A percentile compares a stretch with the other conserved stretches of the same genome.
These are phyloP conservation scores for Gallinago nigripennis DNA, from an alignment of 2,797 vertebrate genomes.

Conservation along the genomic window DNA sequence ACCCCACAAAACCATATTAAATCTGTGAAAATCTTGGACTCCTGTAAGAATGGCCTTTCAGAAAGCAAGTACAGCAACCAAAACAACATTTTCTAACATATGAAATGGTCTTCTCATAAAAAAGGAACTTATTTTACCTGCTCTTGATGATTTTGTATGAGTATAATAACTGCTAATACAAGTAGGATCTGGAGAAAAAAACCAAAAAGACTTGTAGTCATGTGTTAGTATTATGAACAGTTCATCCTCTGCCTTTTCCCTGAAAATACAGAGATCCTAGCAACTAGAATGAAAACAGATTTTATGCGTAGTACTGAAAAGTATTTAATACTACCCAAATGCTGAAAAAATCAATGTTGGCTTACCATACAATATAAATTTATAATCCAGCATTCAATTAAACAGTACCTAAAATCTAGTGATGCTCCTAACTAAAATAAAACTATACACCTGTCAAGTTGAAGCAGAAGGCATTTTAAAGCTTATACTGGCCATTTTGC, in stretches of 20 bases:
- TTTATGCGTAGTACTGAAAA: neutral
- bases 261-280: neutral
- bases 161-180: neutral
- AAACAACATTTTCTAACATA: neutral
- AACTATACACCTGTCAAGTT: neutral
- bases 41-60: neutral
- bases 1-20: neutral
- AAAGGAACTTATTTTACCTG: neutral
- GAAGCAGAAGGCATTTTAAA: neutral
- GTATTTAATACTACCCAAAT: neutral
- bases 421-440: neutral
- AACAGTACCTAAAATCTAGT: neutral
- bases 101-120: neutral
- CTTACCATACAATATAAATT: neutral
- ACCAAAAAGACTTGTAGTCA: neutral
- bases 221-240: neutral
- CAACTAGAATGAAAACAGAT: neutral
- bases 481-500: neutral
- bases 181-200: neutral
- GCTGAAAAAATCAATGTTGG: neutral
- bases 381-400: neutral
- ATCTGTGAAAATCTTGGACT: neutral
- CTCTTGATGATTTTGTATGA: neutral
- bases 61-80: rapidly evolving
- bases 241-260: neutral